These are phyloP conservation scores for Bucco capensis DNA, from an alignment of 2,113 vertebrate species.

Conservation along the genomic window DNA sequence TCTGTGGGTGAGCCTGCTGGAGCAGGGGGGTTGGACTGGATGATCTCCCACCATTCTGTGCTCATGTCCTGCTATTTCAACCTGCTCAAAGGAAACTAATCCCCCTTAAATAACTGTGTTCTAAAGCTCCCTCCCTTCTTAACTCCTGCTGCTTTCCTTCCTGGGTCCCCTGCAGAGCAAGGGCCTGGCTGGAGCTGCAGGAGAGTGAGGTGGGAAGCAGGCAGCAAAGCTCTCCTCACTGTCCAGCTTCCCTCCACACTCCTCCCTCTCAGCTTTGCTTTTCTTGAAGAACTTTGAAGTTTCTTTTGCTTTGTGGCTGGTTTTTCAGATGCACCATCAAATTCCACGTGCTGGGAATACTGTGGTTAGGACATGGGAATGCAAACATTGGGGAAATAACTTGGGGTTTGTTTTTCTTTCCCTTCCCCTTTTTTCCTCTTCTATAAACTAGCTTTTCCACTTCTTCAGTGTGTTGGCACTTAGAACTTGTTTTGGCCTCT, in stretches of 20 bases:
- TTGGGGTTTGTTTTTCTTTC: conserved; percentile 29
- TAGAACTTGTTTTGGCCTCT: neutral
- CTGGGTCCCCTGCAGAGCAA: neutral
- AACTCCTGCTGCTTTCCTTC: neutral
- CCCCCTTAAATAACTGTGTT: neutral
- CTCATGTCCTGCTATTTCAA: neutral
- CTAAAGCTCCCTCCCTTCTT: neutral
- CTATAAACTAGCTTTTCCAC: conserved; percentile 39
- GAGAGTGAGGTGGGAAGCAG: fast-evolving
- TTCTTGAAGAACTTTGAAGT: neutral
- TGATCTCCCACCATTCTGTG: too few species aligned
- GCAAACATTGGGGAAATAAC: conserved; percentile 30
- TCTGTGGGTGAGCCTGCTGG: too few species aligned
- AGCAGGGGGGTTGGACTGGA: too few species aligned
- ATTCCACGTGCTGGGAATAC: neutral
- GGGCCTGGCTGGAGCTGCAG: neutral
- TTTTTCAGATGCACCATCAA: conserved; percentile 27
- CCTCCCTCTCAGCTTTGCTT: neutral
- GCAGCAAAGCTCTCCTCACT: neutral
- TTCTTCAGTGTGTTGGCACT: conserved; percentile 10
- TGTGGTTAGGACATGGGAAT: conserved; percentile 31
- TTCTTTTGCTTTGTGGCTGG: neutral
- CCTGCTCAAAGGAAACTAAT: neutral
- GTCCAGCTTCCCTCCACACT: neutral
- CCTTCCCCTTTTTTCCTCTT: conserved; percentile 7